Evolutionary conservation across 2,113 vertebrate species (phyloP), one percentile per base, ranked within the genome.

Genomic region (Cinclus cinclus): DNA sequence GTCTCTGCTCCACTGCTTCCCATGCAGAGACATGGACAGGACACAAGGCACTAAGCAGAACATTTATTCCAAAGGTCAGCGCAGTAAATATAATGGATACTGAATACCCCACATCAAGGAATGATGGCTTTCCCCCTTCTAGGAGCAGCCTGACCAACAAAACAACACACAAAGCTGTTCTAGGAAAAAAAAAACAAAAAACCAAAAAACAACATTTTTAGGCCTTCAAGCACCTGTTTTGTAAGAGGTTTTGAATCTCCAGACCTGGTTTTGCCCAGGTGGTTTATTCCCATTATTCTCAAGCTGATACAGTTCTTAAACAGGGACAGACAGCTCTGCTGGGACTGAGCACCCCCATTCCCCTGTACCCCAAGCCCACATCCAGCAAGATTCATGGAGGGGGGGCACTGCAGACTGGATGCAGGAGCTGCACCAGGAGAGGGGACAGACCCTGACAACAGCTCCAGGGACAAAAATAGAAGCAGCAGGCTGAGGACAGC

Each of bases 391-490:
- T 19, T 39, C 9, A 2, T 0, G n/a, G 46, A 6, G 4, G 2
- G 5, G 49, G 9, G n/a, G 4, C 16, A 30, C 14, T 35, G 64
- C 30, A 50, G 44, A 7, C 53, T 39, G 50, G 86, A 62, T 37
- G 76, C 30, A 69, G 58, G 53, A 80, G 35, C 76, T 42, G 49
- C 0, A 0, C 15, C 0, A 1, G 44, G 58, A 80, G 63, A 73
- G 50, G 49, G 53, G 50, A 52, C 3, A 18, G 71, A 71, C 80
- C 68, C 69, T 60, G 68, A 30, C 31, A 11, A 14, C 2, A 3
- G 25, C 46, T 91, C 68, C 44, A 23, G 58, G 47, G 59, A 87
- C 2, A 3, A 60, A 93, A 95, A 82, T 37, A 84, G 71, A 31
- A 76, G 70, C 62, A 75, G 85, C n/a, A 46, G 4, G 27, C 56